phyloP scores from a whole-genome alignment of 2,113 vertebrate genomes.

The Camelus bactrianus region DNA sequence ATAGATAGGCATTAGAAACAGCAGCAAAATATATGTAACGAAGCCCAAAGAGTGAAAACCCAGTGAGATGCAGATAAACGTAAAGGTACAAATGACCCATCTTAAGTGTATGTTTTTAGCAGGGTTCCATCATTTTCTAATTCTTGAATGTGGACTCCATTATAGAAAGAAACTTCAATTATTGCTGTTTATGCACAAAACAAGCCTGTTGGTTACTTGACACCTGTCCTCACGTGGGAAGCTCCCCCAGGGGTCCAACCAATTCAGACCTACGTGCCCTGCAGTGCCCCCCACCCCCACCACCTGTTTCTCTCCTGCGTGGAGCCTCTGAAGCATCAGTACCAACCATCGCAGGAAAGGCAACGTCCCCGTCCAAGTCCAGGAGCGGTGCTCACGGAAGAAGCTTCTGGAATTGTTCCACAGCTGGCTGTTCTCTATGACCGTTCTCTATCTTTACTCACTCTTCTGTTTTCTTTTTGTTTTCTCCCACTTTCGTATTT shows the following conservation, averaged over 20 bases:
- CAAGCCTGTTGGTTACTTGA: neutral
- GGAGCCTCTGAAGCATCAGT: neutral
- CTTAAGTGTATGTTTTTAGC: accelerated
- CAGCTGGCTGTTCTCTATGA: accelerated
- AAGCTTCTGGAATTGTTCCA: neutral
- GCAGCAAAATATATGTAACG: neutral
- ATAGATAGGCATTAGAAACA: neutral
- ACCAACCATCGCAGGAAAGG: accelerated
- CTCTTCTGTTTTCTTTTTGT: neutral
- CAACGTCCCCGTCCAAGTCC: accelerated
- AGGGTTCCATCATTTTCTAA: neutral
- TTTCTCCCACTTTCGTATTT: neutral
- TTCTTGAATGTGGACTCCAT: neutral
- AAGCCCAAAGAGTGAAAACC: neutral
- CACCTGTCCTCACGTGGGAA: accelerated
- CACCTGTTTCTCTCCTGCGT: accelerated
- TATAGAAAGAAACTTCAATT: neutral
- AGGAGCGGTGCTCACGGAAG: neutral
- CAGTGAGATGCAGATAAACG: accelerated
- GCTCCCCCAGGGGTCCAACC: too few species aligned
- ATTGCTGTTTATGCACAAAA: neutral
- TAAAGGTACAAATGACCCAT: accelerated
- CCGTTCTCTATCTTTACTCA: neutral
- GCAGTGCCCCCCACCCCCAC: accelerated
- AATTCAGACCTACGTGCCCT: too few species aligned